Evolutionary conservation across 2,888 invertebrate genomes (phyloP).

Genomic region (Monochamus alternatus): DNA sequence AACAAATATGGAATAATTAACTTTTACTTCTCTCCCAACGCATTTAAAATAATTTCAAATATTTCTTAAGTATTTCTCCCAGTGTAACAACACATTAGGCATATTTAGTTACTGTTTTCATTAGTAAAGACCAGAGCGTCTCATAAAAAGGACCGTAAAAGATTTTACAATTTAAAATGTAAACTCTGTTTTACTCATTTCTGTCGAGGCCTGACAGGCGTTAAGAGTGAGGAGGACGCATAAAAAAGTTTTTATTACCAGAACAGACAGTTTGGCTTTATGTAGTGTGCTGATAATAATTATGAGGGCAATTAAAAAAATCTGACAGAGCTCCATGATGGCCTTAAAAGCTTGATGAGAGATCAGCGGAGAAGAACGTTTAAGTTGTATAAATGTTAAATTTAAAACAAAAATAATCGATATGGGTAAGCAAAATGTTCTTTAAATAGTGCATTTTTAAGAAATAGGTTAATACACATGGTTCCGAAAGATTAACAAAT

Average conservation of each 20-base stretch:
- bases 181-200: constrained; percentile 4
- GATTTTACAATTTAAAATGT: constrained; percentile 17
- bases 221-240: constrained; percentile 10
- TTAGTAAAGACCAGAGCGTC: constrained; percentile 11
- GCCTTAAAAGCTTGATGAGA: too few species aligned
- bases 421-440: too few species aligned
- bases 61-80: neutral
- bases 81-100: constrained; percentile 4
- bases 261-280: neutral
- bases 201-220: neutral
- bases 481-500: too few species aligned
- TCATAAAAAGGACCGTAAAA: constrained; percentile 2
- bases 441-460: too few species aligned
- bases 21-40: too few species aligned
- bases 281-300: neutral
- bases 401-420: too few species aligned
- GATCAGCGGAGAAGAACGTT: too few species aligned
- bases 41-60: too few species aligned
- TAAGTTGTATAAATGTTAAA: too few species aligned
- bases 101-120: constrained; percentile 24
- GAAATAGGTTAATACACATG: too few species aligned
- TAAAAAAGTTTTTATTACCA: constrained; percentile 11
- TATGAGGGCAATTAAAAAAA: neutral
- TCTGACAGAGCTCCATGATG: neutral
- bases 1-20: too few species aligned